phyloP scores from a whole-genome alignment of 2,888 invertebrate species.

The Mystacides longicornis region DNA sequence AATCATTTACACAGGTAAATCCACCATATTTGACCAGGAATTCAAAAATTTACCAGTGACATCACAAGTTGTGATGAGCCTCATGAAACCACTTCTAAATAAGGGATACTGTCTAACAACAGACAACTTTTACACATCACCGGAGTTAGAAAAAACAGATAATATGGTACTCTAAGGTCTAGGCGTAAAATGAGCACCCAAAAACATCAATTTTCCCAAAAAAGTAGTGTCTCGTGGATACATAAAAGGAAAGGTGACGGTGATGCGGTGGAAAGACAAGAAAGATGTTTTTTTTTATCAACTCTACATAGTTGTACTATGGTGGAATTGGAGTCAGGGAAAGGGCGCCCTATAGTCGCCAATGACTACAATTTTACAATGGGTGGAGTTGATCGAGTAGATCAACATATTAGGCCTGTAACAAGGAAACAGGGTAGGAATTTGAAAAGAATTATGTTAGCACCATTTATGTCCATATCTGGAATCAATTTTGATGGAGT shows the following conservation, averaged over 20 bases:
- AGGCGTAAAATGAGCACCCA: conserved; percentile 24
- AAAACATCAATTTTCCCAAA: conserved; percentile 16
- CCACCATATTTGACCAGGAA: conserved; percentile 24
- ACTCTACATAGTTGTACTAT: conserved; percentile 21
- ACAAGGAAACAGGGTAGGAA: no score
- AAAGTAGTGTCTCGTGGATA: conserved; percentile 22
- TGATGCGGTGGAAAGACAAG: conserved; percentile 26
- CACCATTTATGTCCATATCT: no score
- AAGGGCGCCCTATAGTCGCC: conserved; percentile 23
- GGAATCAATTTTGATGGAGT: no score
- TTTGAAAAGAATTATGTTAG: no score
- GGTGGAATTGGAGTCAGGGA: conserved; percentile 1
- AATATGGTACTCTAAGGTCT: conserved; percentile 23
- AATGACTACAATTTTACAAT: conserved; percentile 28
- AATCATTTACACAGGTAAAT: conserved; percentile 29
- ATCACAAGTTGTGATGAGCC: conserved; percentile 27
- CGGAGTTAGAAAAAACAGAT: conserved; percentile 22
- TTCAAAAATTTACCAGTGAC: conserved; percentile 24
- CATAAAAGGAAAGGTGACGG: conserved; percentile 25
- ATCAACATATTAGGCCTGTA: no score
- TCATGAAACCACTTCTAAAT: conserved; percentile 25
- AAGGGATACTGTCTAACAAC: conserved; percentile 27
- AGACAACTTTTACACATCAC: conserved; percentile 28
- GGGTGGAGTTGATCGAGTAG: conserved; percentile 29
- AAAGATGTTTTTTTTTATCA: conserved; percentile 9